Conservation (phyloP, 2,797 vertebrate species). For the Anableps anableps region DNA sequence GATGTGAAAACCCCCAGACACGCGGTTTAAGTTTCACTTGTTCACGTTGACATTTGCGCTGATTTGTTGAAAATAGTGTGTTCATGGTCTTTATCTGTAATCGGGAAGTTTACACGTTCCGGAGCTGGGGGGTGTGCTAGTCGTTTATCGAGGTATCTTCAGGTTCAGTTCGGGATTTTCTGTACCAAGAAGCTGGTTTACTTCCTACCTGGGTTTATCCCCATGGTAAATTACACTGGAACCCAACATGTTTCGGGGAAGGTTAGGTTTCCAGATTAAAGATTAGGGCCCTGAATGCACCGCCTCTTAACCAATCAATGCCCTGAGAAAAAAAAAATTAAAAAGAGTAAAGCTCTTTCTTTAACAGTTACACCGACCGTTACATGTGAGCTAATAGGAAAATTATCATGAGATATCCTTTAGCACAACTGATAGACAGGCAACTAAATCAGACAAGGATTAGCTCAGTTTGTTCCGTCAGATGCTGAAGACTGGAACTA, state of each 20-base stretch:
- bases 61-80: neutral
- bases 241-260: neutral
- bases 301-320: neutral
- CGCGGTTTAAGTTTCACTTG: too few species aligned
- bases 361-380: neutral
- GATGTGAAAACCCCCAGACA: too few species aligned
- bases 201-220: neutral
- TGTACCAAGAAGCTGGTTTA: neutral
- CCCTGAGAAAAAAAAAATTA: neutral
- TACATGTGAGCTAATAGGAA: neutral
- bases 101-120: neutral
- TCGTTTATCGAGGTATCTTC: neutral
- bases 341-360: neutral
- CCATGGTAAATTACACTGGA: neutral
- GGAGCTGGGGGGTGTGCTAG: neutral
- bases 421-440: too few species aligned
- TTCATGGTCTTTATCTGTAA: neutral
- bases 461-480: neutral
- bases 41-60: too few species aligned
- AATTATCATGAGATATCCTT: neutral
- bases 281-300: neutral
- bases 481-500: neutral
- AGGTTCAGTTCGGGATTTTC: neutral
- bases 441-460: neutral
- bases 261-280: neutral